Evolutionary conservation across 2,797 vertebrate species (phyloP).

Genomic region (Prionace glauca): DNA sequence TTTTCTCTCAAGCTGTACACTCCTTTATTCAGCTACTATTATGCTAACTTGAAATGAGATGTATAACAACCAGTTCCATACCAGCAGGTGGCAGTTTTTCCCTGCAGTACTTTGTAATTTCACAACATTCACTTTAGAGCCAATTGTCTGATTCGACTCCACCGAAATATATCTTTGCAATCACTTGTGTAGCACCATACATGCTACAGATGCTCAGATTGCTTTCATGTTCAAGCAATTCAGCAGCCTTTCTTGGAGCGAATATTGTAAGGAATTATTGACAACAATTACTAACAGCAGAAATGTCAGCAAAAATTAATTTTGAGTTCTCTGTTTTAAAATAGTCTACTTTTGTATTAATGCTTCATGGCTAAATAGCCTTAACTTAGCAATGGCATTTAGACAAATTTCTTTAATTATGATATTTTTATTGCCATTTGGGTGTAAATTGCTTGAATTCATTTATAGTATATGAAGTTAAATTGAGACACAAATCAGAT

Average conservation of each 20-base stretch:
- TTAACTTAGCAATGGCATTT: neutral
- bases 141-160: neutral
- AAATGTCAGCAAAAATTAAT: neutral
- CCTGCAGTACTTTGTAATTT: neutral
- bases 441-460: neutral
- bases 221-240: neutral
- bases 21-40: neutral
- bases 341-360: neutral
- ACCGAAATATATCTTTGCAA: neutral
- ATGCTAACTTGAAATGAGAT: neutral
- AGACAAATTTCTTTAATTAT: neutral
- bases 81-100: neutral
- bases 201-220: neutral
- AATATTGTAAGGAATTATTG: neutral
- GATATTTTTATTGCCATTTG: neutral
- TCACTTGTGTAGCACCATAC: neutral
- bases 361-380: neutral
- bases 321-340: neutral
- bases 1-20: neutral
- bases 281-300: neutral
- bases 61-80: neutral
- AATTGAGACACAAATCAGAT: neutral
- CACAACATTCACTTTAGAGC: neutral
- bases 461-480: neutral
- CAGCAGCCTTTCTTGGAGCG: neutral